Evolutionary conservation across 2,888 invertebrate species (phyloP), one percentile per base, ranked within the genome.

Genomic region (Auanema sp.): DNA sequence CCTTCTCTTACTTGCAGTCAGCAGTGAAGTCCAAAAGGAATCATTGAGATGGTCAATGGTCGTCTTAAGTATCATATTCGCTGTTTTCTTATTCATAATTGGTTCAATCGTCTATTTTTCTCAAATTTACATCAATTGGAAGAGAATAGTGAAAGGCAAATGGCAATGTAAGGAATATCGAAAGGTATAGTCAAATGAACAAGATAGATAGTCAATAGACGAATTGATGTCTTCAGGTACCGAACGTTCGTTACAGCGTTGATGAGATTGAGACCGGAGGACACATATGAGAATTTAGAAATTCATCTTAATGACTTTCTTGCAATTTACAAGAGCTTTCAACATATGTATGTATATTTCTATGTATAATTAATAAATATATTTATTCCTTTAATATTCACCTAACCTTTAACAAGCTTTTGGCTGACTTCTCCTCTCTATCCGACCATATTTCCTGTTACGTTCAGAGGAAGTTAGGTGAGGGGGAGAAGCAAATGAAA

Each of bases 41-140:
- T 18, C 52, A 24, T 18, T 23, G 6, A 52, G n/a, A 23, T 25
- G 23, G 14, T 62, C 50, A 42, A 50, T 62, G 57, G 24, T 62
- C 18, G 21, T 62, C 10, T 24, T 62, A 16, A 23, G 56, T 16
- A 16, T 16, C 3, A 11, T 57, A 47, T 62, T 62, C 23, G 33
- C 41, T 5, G n/a, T 62, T 8, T 62, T 62, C 57, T 51, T 62
- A 10, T 5, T 62, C 12, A 14, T 33, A 16, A 51, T 60, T 12
- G 60, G 43, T 47, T 33, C 57, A 14, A 18, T 56, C 24, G 40
- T 62, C 51, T 62, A 62, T 21, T 62, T 57, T 21, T 62, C 62
- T 14, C 62, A 62, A 24, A 57, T 62, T 21, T 62, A 62, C 51
- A 57, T 62, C 51, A 62, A 62, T 21, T 62, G 62, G 62, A 49